These are phyloP conservation scores for Helicoverpa armigera DNA, from an alignment of 1,140 invertebrate species.

Conservation along the genomic window DNA sequence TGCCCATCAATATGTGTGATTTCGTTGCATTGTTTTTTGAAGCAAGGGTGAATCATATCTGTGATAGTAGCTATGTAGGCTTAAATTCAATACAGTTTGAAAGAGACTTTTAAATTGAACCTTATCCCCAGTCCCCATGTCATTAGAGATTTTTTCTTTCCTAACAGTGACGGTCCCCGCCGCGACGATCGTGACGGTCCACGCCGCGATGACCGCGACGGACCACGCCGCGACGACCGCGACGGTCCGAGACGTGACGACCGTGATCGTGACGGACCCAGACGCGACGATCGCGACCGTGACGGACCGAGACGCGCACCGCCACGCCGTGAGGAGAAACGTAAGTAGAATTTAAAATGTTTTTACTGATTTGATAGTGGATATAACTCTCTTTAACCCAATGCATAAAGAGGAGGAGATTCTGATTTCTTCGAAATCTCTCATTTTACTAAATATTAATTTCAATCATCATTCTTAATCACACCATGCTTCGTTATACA, in stretches of 20 bases:
- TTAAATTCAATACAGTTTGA: too few relatives aligned
- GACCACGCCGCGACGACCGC: conserved; percentile 2
- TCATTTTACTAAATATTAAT: not conserved
- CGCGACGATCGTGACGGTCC: conserved; percentile 50
- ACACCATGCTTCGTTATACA: too few relatives aligned
- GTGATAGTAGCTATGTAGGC: too few relatives aligned
- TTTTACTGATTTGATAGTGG: too few relatives aligned
- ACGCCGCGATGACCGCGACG: conserved; percentile 52
- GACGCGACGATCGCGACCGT: conserved; percentile 79
- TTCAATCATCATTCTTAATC: too few relatives aligned
- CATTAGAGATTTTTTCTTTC: not conserved
- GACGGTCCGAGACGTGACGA: conserved; percentile 58
- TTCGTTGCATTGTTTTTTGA: too few relatives aligned
- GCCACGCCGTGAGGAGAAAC: conserved; percentile 72
- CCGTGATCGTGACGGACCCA: conserved; percentile 52
- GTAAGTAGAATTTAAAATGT: conserved; percentile 65
- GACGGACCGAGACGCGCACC: conserved; percentile 65
- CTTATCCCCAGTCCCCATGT: too few relatives aligned
- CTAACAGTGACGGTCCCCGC: conserved; percentile 10
- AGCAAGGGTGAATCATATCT: too few relatives aligned
- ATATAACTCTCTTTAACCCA: too few relatives aligned
- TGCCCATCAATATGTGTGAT: too few relatives aligned
- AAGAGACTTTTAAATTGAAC: not conserved
- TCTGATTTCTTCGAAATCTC: too few relatives aligned
- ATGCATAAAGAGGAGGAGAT: too few relatives aligned